phyloP scores from a whole-genome alignment of 2,113 vertebrate genomes.

The Theristicus caerulescens region DNA sequence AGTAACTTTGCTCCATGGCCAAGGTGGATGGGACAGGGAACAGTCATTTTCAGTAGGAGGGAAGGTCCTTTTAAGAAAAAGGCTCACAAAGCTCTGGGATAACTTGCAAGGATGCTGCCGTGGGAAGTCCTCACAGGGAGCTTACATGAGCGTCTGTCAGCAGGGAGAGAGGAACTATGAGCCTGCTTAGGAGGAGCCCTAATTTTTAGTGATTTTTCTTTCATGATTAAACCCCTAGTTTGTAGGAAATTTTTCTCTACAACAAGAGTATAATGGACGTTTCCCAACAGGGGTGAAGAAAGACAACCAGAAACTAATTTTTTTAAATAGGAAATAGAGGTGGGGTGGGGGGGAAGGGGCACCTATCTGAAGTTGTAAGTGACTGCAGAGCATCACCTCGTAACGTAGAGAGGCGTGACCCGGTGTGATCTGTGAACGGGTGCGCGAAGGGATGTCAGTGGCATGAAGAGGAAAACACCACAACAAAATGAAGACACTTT shows the following conservation, averaged over 20 bases:
- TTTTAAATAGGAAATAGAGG: not conserved
- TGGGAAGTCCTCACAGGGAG: not conserved
- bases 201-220: not conserved
- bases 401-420: rapidly evolving
- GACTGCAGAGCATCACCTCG: not conserved
- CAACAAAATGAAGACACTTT: not conserved
- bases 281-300: not conserved
- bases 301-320: not conserved
- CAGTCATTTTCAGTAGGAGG: not conserved
- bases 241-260: not conserved
- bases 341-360: not conserved
- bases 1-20: not conserved
- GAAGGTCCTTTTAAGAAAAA: not conserved
- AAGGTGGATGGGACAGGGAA: not conserved
- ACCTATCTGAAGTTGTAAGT: not conserved
- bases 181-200: not conserved
- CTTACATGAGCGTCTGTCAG: not conserved
- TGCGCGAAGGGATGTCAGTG: not conserved
- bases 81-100: not conserved
- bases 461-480: not conserved
- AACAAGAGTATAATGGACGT: not conserved
- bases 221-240: not conserved
- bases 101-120: not conserved
- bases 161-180: not conserved
- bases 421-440: not conserved